A percentile compares a stretch with the other conserved stretches of the same genome.
phyloP scores from a whole-genome alignment of 2,797 vertebrate species.

The Micromesistius poutassou region DNA sequence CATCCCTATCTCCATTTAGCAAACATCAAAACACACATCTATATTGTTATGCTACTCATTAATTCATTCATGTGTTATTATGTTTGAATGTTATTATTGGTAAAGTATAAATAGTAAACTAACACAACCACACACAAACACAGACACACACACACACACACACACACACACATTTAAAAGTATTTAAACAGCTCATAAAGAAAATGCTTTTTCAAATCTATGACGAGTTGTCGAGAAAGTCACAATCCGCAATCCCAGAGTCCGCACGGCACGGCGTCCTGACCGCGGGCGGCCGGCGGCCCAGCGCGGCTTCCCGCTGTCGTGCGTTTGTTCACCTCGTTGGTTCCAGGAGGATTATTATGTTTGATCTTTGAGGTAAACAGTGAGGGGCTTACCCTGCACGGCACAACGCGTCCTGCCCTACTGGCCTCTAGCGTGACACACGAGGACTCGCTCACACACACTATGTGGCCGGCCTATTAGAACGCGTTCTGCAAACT shows the following conservation, averaged over 20 bases:
- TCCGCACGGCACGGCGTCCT: not conserved
- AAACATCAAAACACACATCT: too few relatives aligned
- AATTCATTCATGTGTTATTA: not conserved
- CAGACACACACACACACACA: too few relatives aligned
- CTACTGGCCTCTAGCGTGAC: not conserved
- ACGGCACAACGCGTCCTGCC: conserved; percentile 1
- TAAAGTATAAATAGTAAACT: not conserved
- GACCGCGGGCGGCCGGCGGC: too few relatives aligned
- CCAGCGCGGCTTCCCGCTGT: not conserved
- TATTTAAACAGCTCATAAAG: not conserved
- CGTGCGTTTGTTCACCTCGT: not conserved
- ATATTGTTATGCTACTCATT: not conserved
- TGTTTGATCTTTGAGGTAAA: conserved; percentile 3
- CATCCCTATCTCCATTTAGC: too few relatives aligned
- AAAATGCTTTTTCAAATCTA: not conserved
- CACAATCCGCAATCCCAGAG: not conserved
- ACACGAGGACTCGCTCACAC: not conserved
- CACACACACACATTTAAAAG: not conserved
- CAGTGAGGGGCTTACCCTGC: conserved; percentile 1
- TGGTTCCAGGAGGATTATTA: conserved; percentile 2
- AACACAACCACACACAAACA: not conserved
- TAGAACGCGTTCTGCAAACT: too few relatives aligned
- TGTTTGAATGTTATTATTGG: not conserved
- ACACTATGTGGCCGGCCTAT: not conserved
- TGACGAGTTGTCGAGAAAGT: not conserved